Conservation (phyloP, 2,888 invertebrate genomes). For the Eledone cirrhosa region DNA sequence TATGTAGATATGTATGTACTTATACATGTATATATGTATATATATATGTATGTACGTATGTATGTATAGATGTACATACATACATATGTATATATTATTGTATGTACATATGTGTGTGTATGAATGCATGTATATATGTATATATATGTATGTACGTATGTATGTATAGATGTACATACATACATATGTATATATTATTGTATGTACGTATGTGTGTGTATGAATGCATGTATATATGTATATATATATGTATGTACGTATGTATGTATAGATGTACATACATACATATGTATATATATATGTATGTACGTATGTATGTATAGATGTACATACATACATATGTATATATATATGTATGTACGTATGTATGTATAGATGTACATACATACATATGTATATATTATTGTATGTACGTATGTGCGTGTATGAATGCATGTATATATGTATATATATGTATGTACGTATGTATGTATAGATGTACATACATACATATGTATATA, state of each 20-base stretch:
- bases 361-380: not conserved
- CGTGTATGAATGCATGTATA: not conserved
- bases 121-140: not conserved
- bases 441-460: not conserved
- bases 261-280: no score
- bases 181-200: no score
- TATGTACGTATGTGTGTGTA: not conserved
- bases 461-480: not conserved
- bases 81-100: not conserved
- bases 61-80: no score
- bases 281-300: no score
- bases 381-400: not conserved
- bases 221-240: not conserved
- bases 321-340: not conserved
- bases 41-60: no score
- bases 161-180: not conserved
- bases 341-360: not conserved
- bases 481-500: not conserved
- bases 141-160: not conserved
- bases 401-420: not conserved
- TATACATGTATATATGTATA: no score
- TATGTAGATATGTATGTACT: not conserved
- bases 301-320: not conserved
- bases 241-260: no score
- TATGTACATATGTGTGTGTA: not conserved